Evolutionary conservation across 2,797 vertebrate species (phyloP).

Genomic region (Phrynocephalus guinanensis): DNA sequence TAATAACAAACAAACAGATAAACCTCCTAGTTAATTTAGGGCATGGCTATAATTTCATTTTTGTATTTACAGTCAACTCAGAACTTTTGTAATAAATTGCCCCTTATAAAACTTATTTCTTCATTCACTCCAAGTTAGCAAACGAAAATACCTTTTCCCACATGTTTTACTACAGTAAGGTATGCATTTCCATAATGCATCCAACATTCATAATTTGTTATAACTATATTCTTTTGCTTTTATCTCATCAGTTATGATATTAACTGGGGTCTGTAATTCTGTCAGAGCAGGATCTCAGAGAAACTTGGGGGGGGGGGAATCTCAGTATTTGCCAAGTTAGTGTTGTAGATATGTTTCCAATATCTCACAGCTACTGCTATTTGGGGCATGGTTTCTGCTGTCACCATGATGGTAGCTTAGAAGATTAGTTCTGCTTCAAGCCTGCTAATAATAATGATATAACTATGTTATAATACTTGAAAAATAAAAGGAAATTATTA

Average conservation of each 20-base stretch:
- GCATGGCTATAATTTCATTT: conserved; percentile 47
- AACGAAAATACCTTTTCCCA: conserved; percentile 46
- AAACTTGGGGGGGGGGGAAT: not conserved
- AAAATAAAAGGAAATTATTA: too few relatives aligned
- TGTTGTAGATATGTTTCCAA: not conserved
- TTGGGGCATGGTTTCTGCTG: too few relatives aligned
- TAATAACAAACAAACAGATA: conserved; percentile 56
- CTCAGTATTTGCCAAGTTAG: not conserved
- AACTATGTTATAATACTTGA: too few relatives aligned
- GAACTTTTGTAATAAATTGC: conserved; percentile 43
- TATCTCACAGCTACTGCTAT: too few relatives aligned
- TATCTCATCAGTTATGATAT: conserved; percentile 45
- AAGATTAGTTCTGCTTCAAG: too few relatives aligned
- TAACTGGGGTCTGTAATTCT: conserved; percentile 55
- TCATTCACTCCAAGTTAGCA: conserved; percentile 36
- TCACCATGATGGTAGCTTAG: too few relatives aligned
- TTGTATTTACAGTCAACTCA: conserved; percentile 47
- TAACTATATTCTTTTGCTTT: conserved; percentile 45
- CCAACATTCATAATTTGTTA: conserved; percentile 39
- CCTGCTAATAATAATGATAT: too few relatives aligned
- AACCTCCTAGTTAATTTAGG: not conserved
- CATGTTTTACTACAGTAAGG: conserved; percentile 38
- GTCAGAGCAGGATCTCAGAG: conserved; percentile 37
- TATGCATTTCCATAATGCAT: conserved; percentile 44
- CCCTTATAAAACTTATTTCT: conserved; percentile 54